Percentiles rank a stretch among this genome's conserved stretches.
These are phyloP conservation scores for Romanomermis culicivorax DNA, from an alignment of 2,888 invertebrate genomes.

Conservation along the genomic window DNA sequence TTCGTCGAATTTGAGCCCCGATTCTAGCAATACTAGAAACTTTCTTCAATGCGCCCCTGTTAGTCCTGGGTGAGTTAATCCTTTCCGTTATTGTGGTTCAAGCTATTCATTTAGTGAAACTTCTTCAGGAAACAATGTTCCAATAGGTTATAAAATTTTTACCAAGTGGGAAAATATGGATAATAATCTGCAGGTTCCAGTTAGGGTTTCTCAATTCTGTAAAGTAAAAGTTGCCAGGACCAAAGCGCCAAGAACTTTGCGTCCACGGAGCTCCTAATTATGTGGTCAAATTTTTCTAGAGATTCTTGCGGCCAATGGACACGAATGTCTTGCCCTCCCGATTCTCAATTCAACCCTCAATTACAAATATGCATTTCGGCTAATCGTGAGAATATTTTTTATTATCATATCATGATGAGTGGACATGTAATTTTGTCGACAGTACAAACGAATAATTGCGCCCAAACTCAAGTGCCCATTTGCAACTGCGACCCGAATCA, in stretches of 20 bases:
- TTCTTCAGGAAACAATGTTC: too few relatives aligned
- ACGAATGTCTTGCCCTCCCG: slow-evolving; percentile 18
- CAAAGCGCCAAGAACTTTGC: too few relatives aligned
- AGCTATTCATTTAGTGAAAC: too few relatives aligned
- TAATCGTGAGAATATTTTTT: background rate
- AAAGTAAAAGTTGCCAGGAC: too few relatives aligned
- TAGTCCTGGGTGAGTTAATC: slow-evolving; percentile 8
- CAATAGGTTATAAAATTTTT: too few relatives aligned
- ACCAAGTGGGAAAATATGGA: too few relatives aligned
- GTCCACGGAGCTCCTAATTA: too few relatives aligned
- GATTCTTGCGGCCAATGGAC: slow-evolving; percentile 24
- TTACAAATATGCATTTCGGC: slow-evolving; percentile 15
- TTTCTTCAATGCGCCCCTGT: slow-evolving; percentile 24
- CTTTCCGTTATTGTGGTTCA: too few relatives aligned
- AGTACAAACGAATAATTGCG: slow-evolving; percentile 8
- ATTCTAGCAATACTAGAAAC: slow-evolving; percentile 15
- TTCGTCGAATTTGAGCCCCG: slow-evolving; percentile 17
- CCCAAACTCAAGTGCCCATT: slow-evolving; percentile 3
- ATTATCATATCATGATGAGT: background rate
- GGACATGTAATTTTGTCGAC: too few relatives aligned
- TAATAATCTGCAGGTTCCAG: too few relatives aligned
- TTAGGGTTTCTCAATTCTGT: too few relatives aligned
- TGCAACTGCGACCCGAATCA: slow-evolving; percentile 6
- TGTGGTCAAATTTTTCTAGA: too few relatives aligned
- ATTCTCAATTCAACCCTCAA: slow-evolving; percentile 14